Evolutionary conservation across 2,797 vertebrate genomes (phyloP).

Genomic region (Crocodylus rhombifer): DNA sequence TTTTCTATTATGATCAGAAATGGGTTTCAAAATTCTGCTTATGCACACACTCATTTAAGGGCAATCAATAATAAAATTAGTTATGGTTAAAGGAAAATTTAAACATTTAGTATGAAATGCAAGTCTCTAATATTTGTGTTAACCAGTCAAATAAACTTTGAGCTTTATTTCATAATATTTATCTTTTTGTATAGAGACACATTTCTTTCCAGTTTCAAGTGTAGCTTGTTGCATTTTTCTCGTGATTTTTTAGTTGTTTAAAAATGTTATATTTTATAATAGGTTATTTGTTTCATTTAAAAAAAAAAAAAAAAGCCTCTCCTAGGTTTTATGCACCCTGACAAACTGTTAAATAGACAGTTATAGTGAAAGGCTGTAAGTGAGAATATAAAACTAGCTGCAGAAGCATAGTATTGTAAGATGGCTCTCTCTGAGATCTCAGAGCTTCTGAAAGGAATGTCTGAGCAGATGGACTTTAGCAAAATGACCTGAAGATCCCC

Average conservation of each 20-base stretch:
- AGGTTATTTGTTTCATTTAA: not conserved
- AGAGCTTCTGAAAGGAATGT: fast-evolving
- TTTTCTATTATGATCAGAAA: not conserved
- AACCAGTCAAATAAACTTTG: not conserved
- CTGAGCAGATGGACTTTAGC: not conserved
- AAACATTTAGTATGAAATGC: not conserved
- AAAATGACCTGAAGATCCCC: not conserved
- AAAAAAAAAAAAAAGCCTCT: not conserved
- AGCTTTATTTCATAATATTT: not conserved
- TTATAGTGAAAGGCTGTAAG: not conserved
- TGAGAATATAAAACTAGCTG: not conserved
- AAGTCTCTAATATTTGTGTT: not conserved
- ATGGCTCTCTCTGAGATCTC: not conserved
- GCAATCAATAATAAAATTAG: not conserved
- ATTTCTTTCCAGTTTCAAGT: not conserved
- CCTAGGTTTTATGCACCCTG: not conserved
- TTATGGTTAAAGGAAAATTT: not conserved
- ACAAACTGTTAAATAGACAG: not conserved
- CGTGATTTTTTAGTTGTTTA: not conserved
- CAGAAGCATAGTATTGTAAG: not conserved
- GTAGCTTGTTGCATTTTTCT: not conserved
- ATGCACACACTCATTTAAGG: no score
- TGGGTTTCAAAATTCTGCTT: not conserved
- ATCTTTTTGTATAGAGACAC: not conserved
- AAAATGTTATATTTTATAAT: not conserved